phyloP scores from a whole-genome alignment of 2,113 vertebrate species.

The Indri indri region DNA sequence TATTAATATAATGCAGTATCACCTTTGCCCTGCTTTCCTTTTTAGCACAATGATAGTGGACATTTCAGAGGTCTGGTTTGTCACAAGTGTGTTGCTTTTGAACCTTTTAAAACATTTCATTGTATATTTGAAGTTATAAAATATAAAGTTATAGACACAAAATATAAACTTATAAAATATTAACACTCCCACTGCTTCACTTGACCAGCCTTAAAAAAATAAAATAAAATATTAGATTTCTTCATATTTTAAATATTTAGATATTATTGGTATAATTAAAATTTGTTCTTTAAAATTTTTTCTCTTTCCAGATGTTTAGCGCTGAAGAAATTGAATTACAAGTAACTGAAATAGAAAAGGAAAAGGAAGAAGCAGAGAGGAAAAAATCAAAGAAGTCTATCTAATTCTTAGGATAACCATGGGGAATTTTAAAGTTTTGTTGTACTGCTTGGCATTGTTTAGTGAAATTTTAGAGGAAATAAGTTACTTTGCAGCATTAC shows the following conservation, averaged over 20 bases:
- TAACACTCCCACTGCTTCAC: background rate
- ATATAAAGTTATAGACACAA: background rate
- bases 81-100: background rate
- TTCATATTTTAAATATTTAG: background rate
- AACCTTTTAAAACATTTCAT: conserved; percentile 4
- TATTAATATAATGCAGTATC: background rate
- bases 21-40: background rate
- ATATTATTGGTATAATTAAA: background rate
- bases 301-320: conserved; percentile 85
- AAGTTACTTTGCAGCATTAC: background rate
- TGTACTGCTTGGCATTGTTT: background rate
- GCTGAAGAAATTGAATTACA: conserved; percentile 88
- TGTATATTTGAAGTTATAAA: background rate
- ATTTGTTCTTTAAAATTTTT: conserved; percentile 7
- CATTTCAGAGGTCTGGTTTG: background rate
- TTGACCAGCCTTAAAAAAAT: no score
- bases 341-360: conserved; percentile 87
- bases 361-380: conserved; percentile 88
- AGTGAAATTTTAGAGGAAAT: conserved; percentile 43
- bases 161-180: background rate
- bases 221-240: background rate
- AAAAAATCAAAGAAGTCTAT: conserved; percentile 88
- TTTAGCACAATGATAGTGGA: background rate
- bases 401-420: background rate
- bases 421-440: background rate